These are phyloP conservation scores for Drosophila paulistorum DNA, from an alignment of 1,140 invertebrate genomes.

Conservation along the genomic window DNA sequence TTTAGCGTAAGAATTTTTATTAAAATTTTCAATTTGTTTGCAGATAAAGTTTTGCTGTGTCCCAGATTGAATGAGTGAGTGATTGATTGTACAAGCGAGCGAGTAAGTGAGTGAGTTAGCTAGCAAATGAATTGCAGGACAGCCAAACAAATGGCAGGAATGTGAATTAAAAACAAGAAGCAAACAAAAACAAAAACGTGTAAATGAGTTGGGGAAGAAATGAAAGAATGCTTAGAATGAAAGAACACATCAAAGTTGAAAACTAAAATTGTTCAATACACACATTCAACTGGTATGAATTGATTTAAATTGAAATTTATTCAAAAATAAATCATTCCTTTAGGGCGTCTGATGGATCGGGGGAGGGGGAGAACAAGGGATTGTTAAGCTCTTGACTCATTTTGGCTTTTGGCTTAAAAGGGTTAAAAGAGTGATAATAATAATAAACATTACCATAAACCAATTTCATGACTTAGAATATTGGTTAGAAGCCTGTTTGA, in stretches of 20 bases:
- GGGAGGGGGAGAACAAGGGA: too few species aligned
- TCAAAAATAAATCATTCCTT: too few species aligned
- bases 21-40: conserved; percentile 73
- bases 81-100: conserved; percentile 24
- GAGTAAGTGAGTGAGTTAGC: conserved; percentile 54
- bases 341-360: too few species aligned
- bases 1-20: conserved; percentile 80
- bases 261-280: not conserved
- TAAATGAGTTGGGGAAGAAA: not conserved
- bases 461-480: too few species aligned
- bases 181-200: not conserved
- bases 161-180: conserved; percentile 15
- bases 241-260: not conserved
- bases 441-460: too few species aligned
- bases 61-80: conserved; percentile 61
- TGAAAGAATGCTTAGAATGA: not conserved
- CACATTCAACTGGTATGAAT: not conserved
- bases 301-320: not conserved
- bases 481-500: too few species aligned
- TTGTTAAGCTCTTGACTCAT: too few species aligned
- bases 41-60: conserved; percentile 48
- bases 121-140: conserved; percentile 9
- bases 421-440: too few species aligned
- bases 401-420: too few species aligned
- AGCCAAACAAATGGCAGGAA: conserved; percentile 23